Conservation (phyloP, 2,797 vertebrate genomes). For the Gymnodraco acuticeps region DNA sequence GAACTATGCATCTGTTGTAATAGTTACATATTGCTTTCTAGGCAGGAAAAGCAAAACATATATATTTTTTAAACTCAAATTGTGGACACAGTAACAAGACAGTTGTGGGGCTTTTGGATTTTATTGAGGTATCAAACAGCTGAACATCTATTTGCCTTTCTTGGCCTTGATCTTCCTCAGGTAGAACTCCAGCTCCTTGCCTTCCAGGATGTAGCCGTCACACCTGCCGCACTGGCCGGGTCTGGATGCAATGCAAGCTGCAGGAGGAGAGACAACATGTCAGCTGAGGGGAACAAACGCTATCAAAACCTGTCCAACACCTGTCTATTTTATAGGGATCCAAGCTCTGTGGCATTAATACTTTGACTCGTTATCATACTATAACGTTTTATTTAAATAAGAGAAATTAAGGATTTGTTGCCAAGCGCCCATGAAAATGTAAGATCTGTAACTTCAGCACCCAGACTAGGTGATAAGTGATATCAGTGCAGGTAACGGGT, state of each 20-base stretch:
- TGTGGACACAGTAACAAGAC: background rate
- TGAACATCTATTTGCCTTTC: constrained; percentile 97
- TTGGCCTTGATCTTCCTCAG: constrained; percentile 99
- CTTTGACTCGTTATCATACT: too few relatives aligned
- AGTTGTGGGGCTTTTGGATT: constrained; percentile 61
- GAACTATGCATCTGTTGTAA: too few relatives aligned
- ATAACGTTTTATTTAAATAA: too few relatives aligned
- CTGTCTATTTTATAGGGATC: too few relatives aligned
- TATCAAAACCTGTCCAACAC: too few relatives aligned
- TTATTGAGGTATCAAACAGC: constrained; percentile 84
- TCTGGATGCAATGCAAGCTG: constrained; percentile 95
- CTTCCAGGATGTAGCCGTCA: constrained; percentile 95
- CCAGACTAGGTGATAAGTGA: background rate
- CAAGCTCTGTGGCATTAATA: too few relatives aligned
- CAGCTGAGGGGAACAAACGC: background rate
- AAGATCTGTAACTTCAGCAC: too few relatives aligned
- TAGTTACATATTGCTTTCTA: too few relatives aligned
- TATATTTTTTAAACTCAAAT: too few relatives aligned
- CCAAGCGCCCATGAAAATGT: too few relatives aligned
- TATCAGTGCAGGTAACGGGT: constrained; percentile 12
- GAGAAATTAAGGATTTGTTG: too few relatives aligned
- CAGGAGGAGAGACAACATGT: background rate
- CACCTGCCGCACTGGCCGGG: constrained; percentile 97
- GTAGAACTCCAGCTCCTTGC: constrained; percentile 98
- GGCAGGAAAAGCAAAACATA: too few relatives aligned